These are phyloP conservation scores for Aplysina aerophoba DNA, from an alignment of 37 sponge, comb jelly and placozoan species.

Conservation along the genomic window DNA sequence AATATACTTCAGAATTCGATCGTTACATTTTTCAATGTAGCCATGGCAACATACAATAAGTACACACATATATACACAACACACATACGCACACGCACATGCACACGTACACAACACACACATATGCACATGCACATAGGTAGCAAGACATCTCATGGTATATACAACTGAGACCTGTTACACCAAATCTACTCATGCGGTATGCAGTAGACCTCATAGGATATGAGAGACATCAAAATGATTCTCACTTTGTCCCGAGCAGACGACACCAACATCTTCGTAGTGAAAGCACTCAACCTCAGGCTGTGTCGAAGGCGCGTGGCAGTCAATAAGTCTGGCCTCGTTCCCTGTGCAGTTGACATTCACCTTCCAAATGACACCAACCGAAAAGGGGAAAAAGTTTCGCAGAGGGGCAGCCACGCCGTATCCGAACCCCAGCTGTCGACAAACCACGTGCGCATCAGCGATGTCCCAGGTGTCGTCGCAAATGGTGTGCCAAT, in stretches of 20 bases:
- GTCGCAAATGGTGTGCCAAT: not conserved
- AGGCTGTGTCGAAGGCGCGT: not conserved
- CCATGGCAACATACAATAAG: too few species aligned
- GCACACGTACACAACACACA: too few species aligned
- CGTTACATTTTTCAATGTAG: too few species aligned
- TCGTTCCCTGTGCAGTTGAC: constrained; percentile 44
- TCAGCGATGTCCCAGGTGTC: constrained; percentile 3
- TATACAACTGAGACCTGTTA: too few species aligned
- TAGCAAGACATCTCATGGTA: too few species aligned
- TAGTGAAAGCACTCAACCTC: not conserved
- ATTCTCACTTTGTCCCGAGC: not conserved
- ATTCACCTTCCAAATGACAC: not conserved
- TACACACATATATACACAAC: too few species aligned
- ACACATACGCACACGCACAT: too few species aligned
- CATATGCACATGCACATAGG: too few species aligned
- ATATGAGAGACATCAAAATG: not conserved
- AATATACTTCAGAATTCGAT: too few species aligned
- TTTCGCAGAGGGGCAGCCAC: not conserved
- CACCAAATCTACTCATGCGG: too few species aligned
- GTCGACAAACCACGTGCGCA: not conserved
- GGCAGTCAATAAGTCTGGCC: constrained; percentile 9
- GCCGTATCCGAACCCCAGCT: not conserved
- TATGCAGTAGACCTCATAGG: too few species aligned
- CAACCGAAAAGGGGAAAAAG: not conserved
- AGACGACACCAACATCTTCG: not conserved